A percentile compares a stretch with the other conserved stretches of the same genome.
These are phyloP conservation scores for Saguinus imperator DNA, from an alignment of 2,113 vertebrate species.

Conservation along the genomic window DNA sequence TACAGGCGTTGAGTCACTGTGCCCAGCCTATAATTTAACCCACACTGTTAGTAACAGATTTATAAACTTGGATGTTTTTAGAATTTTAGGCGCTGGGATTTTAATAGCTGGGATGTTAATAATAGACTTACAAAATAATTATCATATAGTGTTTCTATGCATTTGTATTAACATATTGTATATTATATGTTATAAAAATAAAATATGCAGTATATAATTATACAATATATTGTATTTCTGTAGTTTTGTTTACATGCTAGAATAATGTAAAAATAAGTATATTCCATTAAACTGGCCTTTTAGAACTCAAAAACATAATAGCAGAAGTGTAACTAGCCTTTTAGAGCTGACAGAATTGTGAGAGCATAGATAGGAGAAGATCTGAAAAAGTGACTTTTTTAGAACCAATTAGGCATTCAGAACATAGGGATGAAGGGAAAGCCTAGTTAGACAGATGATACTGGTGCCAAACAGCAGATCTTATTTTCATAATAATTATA, in stretches of 20 bases:
- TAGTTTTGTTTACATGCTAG: constrained; percentile 18
- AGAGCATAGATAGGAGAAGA: neutral
- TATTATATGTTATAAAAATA: too few relatives aligned
- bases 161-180: too few relatives aligned
- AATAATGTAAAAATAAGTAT: constrained; percentile 20
- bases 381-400: constrained; percentile 22
- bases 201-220: too few relatives aligned
- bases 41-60: neutral
- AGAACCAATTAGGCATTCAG: neutral
- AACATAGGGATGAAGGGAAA: neutral
- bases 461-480: neutral
- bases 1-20: too few relatives aligned
- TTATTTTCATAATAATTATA: constrained; percentile 31
- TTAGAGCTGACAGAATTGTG: neutral
- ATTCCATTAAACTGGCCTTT: neutral
- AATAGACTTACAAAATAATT: neutral
- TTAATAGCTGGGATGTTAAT: constrained; percentile 13
- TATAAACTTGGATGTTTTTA: constrained; percentile 11
- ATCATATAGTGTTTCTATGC: neutral
- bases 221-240: neutral
- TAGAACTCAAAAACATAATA: neutral
- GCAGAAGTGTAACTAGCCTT: neutral
- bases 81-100: neutral
- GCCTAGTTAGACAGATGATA: neutral
- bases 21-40: neutral